Percentiles rank a stretch among this genome's conserved stretches.
Evolutionary conservation across 1,140 invertebrate genomes (phyloP).

Genomic region (Nixonia krombeini): DNA sequence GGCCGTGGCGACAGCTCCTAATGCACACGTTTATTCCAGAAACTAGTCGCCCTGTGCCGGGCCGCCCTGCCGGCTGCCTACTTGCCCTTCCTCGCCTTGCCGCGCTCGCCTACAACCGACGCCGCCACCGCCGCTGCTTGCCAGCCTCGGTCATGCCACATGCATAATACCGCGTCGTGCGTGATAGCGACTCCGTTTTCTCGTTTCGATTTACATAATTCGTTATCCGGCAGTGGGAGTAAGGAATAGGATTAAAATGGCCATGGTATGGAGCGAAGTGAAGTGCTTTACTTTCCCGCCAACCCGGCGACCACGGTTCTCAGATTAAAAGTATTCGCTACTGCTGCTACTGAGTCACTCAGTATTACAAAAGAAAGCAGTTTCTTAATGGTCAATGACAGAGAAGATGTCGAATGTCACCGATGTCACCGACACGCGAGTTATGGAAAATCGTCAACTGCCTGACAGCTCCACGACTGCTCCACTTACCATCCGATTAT

Average conservation of each 20-base stretch:
- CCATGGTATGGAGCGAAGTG: slow-evolving; percentile 29
- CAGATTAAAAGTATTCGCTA: slow-evolving; percentile 10
- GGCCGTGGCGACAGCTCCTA: slow-evolving; percentile 37
- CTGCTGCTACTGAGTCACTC: slow-evolving; percentile 4
- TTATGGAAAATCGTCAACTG: too few relatives aligned
- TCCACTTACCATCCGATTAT: too few relatives aligned
- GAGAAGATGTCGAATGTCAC: too few relatives aligned
- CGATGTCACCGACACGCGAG: too few relatives aligned
- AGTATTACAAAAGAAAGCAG: too few relatives aligned
- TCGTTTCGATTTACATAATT: slow-evolving; percentile 61
- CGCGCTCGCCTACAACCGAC: too few relatives aligned
- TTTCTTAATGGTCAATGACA: too few relatives aligned
- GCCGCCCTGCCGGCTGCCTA: slow-evolving; percentile 11
- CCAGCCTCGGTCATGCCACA: slow-evolving; percentile 36
- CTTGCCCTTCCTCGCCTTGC: slow-evolving; percentile 20
- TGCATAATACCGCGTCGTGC: slow-evolving; percentile 50
- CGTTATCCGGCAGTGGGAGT: slow-evolving; percentile 25
- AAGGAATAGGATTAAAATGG: slow-evolving; percentile 21
- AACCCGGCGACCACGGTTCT: slow-evolving; percentile 20
- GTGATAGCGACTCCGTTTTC: slow-evolving; percentile 55
- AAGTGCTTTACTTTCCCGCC: slow-evolving; percentile 18
- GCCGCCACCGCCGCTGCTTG: slow-evolving; percentile 10
- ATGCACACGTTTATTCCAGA: slow-evolving; percentile 40
- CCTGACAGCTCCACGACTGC: too few relatives aligned
- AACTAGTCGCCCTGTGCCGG: slow-evolving; percentile 31